phyloP scores from a whole-genome alignment of 1,140 invertebrate species.

The Sitophilus oryzae region DNA sequence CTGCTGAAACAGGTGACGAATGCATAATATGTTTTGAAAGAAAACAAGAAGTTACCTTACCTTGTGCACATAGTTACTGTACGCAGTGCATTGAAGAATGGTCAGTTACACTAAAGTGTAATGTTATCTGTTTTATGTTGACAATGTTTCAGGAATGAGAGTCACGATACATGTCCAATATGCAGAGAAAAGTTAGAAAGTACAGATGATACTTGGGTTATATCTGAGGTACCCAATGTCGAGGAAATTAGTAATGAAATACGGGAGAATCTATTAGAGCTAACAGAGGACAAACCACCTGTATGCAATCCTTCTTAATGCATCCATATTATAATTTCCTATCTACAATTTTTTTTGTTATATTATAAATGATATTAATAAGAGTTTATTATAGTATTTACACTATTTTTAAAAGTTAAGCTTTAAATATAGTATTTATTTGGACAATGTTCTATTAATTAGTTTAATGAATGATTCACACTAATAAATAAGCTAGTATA shows the following conservation, averaged over 20 bases:
- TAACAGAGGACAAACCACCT: conserved; percentile 31
- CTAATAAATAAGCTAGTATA: no score
- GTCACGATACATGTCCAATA: conserved; percentile 62
- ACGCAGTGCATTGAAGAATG: conserved; percentile 63
- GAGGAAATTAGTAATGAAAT: conserved; percentile 58
- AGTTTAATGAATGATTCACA: no score
- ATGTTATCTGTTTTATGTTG: not conserved
- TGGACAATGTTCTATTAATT: no score
- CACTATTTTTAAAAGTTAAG: no score
- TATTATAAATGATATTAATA: no score
- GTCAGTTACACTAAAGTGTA: conserved; percentile 34
- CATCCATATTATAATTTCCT: not conserved
- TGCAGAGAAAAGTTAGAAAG: conserved; percentile 57
- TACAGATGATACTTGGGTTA: conserved; percentile 61
- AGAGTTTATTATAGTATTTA: no score
- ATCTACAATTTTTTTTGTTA: no score
- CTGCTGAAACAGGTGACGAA: conserved; percentile 44
- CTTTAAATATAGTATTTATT: no score
- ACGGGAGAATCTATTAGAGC: conserved; percentile 33
- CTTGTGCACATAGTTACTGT: conserved; percentile 64
- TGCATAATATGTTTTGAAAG: conserved; percentile 68
- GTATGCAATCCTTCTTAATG: conserved; percentile 31
- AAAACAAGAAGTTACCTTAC: conserved; percentile 58
- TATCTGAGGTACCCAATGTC: conserved; percentile 56
- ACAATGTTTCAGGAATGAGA: conserved; percentile 53